These are phyloP conservation scores for Sarcophaga carnaria DNA, from an alignment of 2,888 invertebrate genomes.

Conservation along the genomic window DNA sequence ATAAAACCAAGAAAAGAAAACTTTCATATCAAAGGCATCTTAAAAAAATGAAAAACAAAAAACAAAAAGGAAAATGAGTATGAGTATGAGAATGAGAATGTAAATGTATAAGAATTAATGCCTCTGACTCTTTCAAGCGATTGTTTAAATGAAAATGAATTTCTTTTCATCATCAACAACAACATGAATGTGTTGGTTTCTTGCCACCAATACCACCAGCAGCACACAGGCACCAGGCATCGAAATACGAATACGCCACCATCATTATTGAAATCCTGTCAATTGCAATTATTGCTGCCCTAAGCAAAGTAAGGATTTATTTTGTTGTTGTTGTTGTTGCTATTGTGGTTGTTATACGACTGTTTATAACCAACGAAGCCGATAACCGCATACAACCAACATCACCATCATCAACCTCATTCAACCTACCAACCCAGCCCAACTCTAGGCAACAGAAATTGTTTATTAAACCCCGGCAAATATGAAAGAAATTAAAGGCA, in stretches of 20 bases:
- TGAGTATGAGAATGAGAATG: too few relatives aligned
- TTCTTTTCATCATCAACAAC: neutral
- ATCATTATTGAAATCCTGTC: constrained; percentile 74
- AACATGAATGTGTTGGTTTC: neutral
- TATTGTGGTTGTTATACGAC: constrained; percentile 46
- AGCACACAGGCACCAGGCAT: neutral
- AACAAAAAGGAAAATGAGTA: neutral
- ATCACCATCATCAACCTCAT: constrained; percentile 23
- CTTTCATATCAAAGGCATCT: constrained; percentile 52
- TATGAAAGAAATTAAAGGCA: constrained; percentile 38
- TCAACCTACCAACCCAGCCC: constrained; percentile 6
- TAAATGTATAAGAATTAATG: neutral
- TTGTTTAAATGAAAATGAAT: constrained; percentile 39
- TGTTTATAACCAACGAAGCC: constrained; percentile 49
- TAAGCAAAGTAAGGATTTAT: constrained; percentile 70
- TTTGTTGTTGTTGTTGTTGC: constrained; percentile 33
- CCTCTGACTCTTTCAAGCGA: constrained; percentile 23
- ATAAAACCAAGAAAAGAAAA: constrained; percentile 26
- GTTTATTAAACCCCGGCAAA: constrained; percentile 12
- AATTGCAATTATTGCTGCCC: constrained; percentile 78
- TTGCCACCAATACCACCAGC: too few relatives aligned
- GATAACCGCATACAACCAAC: constrained; percentile 71
- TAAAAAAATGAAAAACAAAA: neutral
- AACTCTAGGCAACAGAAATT: constrained; percentile 55
- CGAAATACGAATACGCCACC: constrained; percentile 11